Evolutionary conservation across 2,113 vertebrate species (phyloP).

Genomic region (Rhineura floridana): DNA sequence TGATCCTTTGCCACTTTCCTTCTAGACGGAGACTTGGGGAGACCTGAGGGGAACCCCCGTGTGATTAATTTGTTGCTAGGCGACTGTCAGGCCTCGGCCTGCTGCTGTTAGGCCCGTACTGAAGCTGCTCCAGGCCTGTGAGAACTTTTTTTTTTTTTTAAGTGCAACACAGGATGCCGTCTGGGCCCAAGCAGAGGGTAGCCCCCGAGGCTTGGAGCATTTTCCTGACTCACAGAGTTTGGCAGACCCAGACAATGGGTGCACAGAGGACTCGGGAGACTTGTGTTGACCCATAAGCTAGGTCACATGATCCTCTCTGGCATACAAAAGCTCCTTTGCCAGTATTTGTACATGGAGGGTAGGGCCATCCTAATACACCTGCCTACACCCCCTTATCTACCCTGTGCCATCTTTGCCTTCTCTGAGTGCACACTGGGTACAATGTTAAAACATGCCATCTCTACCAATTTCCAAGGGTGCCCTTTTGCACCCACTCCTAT

Average conservation of each 20-base stretch:
- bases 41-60: not conserved
- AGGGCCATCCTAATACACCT: not conserved
- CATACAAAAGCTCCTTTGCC: not conserved
- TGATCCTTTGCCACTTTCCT: not conserved
- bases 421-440: not conserved
- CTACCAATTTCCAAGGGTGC: no score
- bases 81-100: not conserved
- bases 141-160: no score
- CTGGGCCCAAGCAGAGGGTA: not conserved
- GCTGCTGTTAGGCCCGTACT: not conserved
- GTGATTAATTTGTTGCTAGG: not conserved
- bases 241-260: not conserved
- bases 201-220: not conserved
- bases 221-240: not conserved
- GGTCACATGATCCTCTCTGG: not conserved
- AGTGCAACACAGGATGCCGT: conserved; percentile 21
- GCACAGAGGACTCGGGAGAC: not conserved
- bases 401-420: not conserved
- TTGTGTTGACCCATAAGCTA: not conserved
- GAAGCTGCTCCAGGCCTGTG: no score
- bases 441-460: no score
- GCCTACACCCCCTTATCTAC: not conserved
- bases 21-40: not conserved
- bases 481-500: no score
- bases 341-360: not conserved